These are phyloP conservation scores for Erythrolamprus reginae DNA, from an alignment of 2,113 vertebrate species.

Conservation along the genomic window DNA sequence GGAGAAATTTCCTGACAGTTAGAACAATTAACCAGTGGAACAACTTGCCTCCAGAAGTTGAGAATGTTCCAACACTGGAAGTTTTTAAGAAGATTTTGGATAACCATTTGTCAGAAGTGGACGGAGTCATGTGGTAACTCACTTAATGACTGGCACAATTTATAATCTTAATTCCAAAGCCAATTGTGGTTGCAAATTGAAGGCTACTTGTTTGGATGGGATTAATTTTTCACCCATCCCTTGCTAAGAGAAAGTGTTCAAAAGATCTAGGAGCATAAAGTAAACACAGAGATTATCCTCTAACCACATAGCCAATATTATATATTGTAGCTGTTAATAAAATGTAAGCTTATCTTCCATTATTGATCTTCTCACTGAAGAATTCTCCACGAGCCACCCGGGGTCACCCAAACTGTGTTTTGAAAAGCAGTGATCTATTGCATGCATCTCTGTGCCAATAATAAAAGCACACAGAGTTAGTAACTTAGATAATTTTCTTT, in stretches of 20 bases:
- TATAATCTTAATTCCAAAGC: not conserved
- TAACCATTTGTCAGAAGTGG: too few species aligned
- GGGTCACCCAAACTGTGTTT: not conserved
- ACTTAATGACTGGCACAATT: not conserved
- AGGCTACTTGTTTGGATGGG: not conserved
- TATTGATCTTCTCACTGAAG: not conserved
- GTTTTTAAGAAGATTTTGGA: too few species aligned
- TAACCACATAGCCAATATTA: not conserved
- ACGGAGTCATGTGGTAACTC: not conserved
- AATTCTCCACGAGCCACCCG: not conserved
- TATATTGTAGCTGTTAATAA: not conserved
- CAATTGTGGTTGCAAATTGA: not conserved
- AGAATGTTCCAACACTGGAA: too few species aligned
- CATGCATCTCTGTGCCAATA: not conserved
- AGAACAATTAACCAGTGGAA: too few species aligned
- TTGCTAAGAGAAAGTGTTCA: not conserved
- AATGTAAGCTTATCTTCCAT: not conserved
- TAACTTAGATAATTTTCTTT: not conserved
- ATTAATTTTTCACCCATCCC: not conserved
- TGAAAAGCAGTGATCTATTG: not conserved
- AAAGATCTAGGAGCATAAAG: not conserved
- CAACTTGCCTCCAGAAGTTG: too few species aligned
- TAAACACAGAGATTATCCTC: not conserved
- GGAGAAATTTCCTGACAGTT: too few species aligned
- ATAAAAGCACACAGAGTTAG: not conserved